Conservation (phyloP, 2,113 vertebrate species). For the Aix galericulata region DNA sequence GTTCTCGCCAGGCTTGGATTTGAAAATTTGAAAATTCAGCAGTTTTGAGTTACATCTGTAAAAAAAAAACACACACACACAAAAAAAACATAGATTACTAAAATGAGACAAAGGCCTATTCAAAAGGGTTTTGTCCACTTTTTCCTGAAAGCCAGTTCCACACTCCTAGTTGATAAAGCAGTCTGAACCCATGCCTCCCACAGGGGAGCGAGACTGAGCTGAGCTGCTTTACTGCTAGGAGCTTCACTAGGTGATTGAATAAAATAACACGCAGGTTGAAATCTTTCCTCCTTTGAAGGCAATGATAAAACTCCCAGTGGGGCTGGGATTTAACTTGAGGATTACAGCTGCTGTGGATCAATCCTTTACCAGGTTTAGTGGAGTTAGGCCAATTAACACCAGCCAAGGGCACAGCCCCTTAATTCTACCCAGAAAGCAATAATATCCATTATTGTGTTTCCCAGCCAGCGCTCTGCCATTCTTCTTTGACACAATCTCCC, state of each 20-base stretch:
- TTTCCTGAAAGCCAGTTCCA: neutral
- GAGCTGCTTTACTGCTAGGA: neutral
- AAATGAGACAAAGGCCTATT: neutral
- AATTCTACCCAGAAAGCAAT: constrained; percentile 17
- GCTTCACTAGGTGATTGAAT: neutral
- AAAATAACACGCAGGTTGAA: constrained; percentile 19
- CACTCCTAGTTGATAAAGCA: neutral
- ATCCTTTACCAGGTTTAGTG: constrained; percentile 24
- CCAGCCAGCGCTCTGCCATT: neutral
- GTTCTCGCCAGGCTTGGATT: neutral
- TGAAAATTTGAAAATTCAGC: neutral
- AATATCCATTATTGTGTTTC: constrained; percentile 24
- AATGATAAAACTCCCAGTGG: constrained; percentile 20
- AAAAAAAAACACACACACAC: neutral
- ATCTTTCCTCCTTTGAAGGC: constrained; percentile 26
- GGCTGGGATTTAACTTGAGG: constrained; percentile 29
- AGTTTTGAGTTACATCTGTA: neutral
- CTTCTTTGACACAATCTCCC: neutral
- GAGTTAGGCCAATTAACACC: constrained; percentile 52
- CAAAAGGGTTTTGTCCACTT: neutral
- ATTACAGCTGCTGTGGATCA: constrained; percentile 49
- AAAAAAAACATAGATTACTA: neutral
- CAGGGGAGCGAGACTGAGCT: neutral
- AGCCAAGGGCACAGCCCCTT: constrained; percentile 17
- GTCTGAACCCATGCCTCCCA: neutral